These are phyloP conservation scores for Choristoneura rosaceana DNA, from an alignment of 2,888 invertebrate genomes.

Conservation along the genomic window DNA sequence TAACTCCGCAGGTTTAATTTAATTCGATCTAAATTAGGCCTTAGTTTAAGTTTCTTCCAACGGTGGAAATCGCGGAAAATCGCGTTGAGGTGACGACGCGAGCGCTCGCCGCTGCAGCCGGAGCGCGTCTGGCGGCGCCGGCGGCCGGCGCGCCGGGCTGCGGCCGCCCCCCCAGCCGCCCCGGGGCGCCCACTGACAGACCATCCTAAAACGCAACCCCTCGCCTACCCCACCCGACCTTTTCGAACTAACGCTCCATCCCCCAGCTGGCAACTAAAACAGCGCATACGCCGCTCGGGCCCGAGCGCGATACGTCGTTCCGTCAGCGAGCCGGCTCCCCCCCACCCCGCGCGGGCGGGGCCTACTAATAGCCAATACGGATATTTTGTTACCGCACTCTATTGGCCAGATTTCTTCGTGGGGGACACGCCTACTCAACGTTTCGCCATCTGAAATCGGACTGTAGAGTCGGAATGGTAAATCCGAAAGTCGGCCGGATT, in stretches of 20 bases:
- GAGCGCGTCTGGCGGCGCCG: constrained; percentile 70
- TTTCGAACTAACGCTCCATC: constrained; percentile 49
- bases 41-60: constrained; percentile 50
- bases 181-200: constrained; percentile 55
- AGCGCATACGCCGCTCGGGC: constrained; percentile 50
- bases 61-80: constrained; percentile 61
- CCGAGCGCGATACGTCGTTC: constrained; percentile 54
- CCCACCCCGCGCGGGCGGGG: constrained; percentile 74
- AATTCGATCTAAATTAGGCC: constrained; percentile 54
- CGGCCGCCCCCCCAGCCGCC: constrained; percentile 60
- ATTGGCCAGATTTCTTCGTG: constrained; percentile 87
- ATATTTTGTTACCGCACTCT: constrained; percentile 85
- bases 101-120: constrained; percentile 77
- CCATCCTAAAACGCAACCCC: constrained; percentile 64
- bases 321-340: constrained; percentile 40
- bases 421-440: constrained; percentile 74
- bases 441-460: constrained; percentile 55
- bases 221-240: constrained; percentile 54
- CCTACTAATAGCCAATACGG: constrained; percentile 86
- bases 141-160: constrained; percentile 61
- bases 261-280: constrained; percentile 45
- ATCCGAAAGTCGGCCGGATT: constrained; percentile 55
- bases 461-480: constrained; percentile 56
- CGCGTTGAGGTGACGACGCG: constrained; percentile 56
- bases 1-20: background rate